Base-by-base conservation (phyloP, 2,888 invertebrate genomes). In the Frankliniella fusca region DNA sequence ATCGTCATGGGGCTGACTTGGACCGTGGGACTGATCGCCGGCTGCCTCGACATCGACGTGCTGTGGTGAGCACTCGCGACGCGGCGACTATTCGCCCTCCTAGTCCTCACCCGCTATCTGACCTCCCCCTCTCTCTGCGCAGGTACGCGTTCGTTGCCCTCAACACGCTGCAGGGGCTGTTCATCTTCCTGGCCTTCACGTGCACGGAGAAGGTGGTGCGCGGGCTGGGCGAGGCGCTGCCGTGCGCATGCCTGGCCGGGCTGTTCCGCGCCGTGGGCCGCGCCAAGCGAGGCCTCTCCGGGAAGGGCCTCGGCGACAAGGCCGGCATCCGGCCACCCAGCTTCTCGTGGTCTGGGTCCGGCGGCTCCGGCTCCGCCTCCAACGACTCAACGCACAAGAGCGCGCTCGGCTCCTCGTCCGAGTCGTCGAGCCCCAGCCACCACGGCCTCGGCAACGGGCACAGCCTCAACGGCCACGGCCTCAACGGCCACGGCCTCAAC, bases 1-100 rank as follows among this genome's bases (percentile, higher is more conserved):
- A 84, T 90, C 20, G 86, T 90, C 81, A 90, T 90, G 89, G 90
- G 90, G 8, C 86, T 90, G 15, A 88, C 89, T 3, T 90, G 90
- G 90, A 86, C 88, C 50, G 85, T 87, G 70, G 90, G 90, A 15
- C 86, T 90, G 7, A 85, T 88, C 12, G 90, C 89, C 3, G 88
- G 89, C 3, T 87, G 87, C 80, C 85, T 88, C 10, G 88, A 90
- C 83, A 84, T 86, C 79, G 85, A 86, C 81, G 84, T 86, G 28
- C 85, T 90, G 18, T 90, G 90, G 90, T 76, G 54, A 54, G 54
- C 20, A 5, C 38, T 5, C 38, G 38, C 38, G n/a, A n/a, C n/a
- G n/a, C n/a, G n/a, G n/a, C n/a, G n/a, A n/a, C n/a, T n/a, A n/a
- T n/a, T n/a, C n/a, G n/a, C n/a, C n/a, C n/a, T n/a, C n/a, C n/a